Base-by-base conservation (phyloP, 30 jellyfish, hydroid and myxozoan genomes). In the Turritopsis rubra region DNA sequence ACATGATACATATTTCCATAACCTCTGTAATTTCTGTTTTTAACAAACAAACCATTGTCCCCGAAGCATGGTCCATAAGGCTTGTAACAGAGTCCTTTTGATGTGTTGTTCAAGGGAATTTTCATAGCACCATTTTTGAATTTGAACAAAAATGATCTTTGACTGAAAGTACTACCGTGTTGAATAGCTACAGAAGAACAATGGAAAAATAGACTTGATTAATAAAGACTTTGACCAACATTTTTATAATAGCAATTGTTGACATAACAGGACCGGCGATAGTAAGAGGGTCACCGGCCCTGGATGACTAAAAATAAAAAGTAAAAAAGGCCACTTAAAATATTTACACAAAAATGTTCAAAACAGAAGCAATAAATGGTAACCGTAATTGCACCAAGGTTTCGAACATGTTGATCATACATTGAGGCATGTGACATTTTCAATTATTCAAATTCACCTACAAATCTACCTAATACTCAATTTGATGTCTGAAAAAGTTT, bases 61-160 rank as follows among this genome's bases (percentile, higher is more conserved):
- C 77, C 77, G 30, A 68, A 68, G 19, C 77, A 68, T 8, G 77
- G 77, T 68, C 77, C 77, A 27, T 68, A 68, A 8, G 31, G 0
- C 16, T 23, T 9, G 30, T 68, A 68, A 27, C 77, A 68, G 8
- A 68, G 28, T 0, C 16, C 28, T 19, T 68, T 16, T 19, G 22
- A 7, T 19, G 31, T 27, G 30, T 27, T 19, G 9, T 68, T 68
- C 23, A 68, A n/a, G 23, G 30, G 77, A 68, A 27, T 68, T 68
- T 68, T 68, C 77, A n/a, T 68, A 8, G 77, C 30, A 16, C 30
- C 31, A 27, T n/a, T 0, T 0, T 1, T 68, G 9, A 68, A 68
- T n/a, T 27, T 68, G 21, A 68, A 68, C 31, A 68, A 27, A 27
- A 68, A 68, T n/a, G 77, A 23, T 68, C 30, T 9, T 7, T 23